Evolutionary conservation across 2,797 vertebrate genomes (phyloP).

Genomic region (Cynopterus sphinx): DNA sequence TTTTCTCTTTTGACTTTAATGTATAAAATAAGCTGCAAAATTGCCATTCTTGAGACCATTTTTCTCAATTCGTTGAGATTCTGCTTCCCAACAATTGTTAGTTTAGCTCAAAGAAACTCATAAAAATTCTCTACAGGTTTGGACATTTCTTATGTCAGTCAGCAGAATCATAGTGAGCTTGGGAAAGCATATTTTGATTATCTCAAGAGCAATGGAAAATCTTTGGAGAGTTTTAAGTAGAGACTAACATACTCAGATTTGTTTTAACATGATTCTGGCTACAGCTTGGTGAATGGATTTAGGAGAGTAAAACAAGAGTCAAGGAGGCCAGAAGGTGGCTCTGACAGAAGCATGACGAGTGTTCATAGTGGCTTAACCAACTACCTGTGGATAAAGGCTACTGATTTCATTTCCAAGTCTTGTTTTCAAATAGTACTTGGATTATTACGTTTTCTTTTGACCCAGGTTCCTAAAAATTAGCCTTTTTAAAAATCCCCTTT

Average conservation of each 20-base stretch:
- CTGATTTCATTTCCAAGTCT: neutral
- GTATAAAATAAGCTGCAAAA: too few relatives aligned
- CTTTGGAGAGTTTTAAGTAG: neutral
- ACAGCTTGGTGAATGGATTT: neutral
- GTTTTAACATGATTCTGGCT: neutral
- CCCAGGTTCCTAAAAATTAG: neutral
- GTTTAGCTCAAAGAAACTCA: too few relatives aligned
- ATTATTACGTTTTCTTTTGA: slow-evolving; percentile 31
- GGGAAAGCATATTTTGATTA: neutral
- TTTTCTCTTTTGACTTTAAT: too few relatives aligned
- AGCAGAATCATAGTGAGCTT: neutral
- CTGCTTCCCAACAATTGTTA: too few relatives aligned
- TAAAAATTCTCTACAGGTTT: too few relatives aligned
- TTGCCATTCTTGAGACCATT: too few relatives aligned
- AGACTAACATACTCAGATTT: neutral
- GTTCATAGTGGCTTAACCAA: neutral
- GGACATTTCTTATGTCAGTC: too few relatives aligned
- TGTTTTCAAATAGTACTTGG: neutral
- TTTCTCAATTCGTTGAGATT: too few relatives aligned
- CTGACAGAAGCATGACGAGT: neutral
- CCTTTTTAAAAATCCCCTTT: neutral
- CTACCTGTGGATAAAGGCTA: neutral
- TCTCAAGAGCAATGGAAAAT: neutral
- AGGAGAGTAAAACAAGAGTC: neutral
- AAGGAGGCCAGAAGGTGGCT: neutral